Conservation (phyloP, 1,140 invertebrate species). For the Melitaea cinxia region DNA sequence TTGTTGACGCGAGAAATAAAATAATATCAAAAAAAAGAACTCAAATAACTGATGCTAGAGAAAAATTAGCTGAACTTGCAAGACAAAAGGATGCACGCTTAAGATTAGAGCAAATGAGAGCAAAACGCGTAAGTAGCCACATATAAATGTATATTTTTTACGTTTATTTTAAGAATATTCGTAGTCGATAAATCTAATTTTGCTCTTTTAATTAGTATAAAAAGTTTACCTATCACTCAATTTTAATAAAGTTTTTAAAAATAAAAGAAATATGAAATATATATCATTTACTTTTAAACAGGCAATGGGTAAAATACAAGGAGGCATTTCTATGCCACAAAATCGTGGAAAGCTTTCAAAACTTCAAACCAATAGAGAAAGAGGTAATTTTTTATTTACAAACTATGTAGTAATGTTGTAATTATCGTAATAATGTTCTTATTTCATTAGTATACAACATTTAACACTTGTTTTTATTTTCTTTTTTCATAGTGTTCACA, state of each 20-base stretch:
- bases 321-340: slow-evolving; percentile 29
- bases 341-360: slow-evolving; percentile 36
- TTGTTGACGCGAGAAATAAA: slow-evolving; percentile 85
- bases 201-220: too few species aligned
- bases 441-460: not conserved
- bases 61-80: slow-evolving; percentile 85
- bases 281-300: not conserved
- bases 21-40: slow-evolving; percentile 86
- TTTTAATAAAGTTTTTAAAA: too few species aligned
- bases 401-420: not conserved
- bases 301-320: slow-evolving; percentile 30
- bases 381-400: slow-evolving; percentile 29
- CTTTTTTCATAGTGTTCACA: slow-evolving; percentile 57
- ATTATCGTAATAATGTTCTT: not conserved
- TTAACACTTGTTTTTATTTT: slow-evolving; percentile 19
- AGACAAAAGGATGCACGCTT: slow-evolving; percentile 86
- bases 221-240: too few species aligned
- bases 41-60: slow-evolving; percentile 85
- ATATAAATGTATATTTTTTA: too few species aligned
- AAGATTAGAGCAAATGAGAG: slow-evolving; percentile 83
- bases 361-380: slow-evolving; percentile 33
- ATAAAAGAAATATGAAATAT: not conserved
- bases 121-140: slow-evolving; percentile 27
- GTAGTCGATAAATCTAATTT: too few species aligned
- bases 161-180: too few species aligned